Base-by-base conservation (phyloP, 2,888 invertebrate genomes). In the Incurvaria masculella region DNA sequence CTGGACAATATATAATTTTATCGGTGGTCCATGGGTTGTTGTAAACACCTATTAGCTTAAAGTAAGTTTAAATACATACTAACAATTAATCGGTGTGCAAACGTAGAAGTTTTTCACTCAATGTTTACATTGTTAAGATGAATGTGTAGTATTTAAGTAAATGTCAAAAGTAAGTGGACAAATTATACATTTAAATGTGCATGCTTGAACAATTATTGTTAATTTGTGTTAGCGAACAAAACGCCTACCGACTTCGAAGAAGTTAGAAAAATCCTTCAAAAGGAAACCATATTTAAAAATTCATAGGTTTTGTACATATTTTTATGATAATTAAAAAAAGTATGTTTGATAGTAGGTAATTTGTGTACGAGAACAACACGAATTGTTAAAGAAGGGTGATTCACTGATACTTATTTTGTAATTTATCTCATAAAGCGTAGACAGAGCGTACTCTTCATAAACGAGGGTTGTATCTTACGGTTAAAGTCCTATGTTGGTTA, bases 1-100 rank as follows among this genome's bases (percentile, higher is more conserved):
- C 62, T 72, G 76, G 76, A 78, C 76, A 78, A 78, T 76, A 76
- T 66, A 69, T 56, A 66, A 66, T 62, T 68, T 70, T 8, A 33
- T 33, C 65, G 63, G 70, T 64, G 76, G 76, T 78, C 76, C 76
- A 76, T 68, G 11, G 33, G 14, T 33, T 33, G 3, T 33, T 38
- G 14, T 23, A 21, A 43, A 20, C 18, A 42, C 42, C 14, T 42
- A 42, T 19, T 43, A 33, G 11, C 3, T 8, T 33, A 33, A 33
- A 33, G 8, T 33, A 8, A 33, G 14, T 14, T 4, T 33, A 33
- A 33, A 4, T n/a, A n/a, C n/a, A n/a, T n/a, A n/a, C 14, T 33
- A 33, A 33, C 14, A 33, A 33, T 33, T 33, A 33, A 33, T 33
- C 14, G 33, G 14, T 33, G 33, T 33, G 33, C 33, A 33, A 33